Percentiles rank a stretch among this genome's conserved stretches.
These are phyloP conservation scores for Malthinus seriepunctatus DNA, from an alignment of 2,888 invertebrate species.

Conservation along the genomic window DNA sequence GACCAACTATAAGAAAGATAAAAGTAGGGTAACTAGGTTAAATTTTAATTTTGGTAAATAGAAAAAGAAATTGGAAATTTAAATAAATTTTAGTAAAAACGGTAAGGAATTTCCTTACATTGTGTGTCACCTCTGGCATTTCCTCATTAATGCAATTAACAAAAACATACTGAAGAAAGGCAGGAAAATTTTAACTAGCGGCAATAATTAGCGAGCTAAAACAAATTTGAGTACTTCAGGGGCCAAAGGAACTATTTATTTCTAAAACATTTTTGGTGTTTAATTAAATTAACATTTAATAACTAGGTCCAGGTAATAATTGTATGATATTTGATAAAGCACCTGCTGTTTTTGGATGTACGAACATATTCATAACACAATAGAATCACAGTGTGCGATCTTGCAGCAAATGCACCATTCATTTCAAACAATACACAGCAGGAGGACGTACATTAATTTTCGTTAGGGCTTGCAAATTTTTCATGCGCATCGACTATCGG, in stretches of 20 bases:
- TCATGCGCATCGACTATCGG: slow-evolving; percentile 8
- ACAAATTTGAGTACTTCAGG: not conserved
- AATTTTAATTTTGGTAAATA: too few relatives aligned
- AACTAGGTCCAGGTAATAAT: slow-evolving; percentile 15
- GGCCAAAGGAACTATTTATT: too few relatives aligned
- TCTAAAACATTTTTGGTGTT: not conserved
- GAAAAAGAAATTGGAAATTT: too few relatives aligned
- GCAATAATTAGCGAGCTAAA: not conserved
- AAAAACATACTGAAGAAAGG: not conserved
- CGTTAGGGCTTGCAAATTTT: slow-evolving; percentile 14
- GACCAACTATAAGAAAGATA: too few relatives aligned
- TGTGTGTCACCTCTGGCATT: not conserved
- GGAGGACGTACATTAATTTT: slow-evolving; percentile 41
- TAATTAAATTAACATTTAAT: slow-evolving; percentile 21
- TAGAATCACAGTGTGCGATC: slow-evolving; percentile 40
- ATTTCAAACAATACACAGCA: slow-evolving; percentile 38
- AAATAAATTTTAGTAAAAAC: too few relatives aligned
- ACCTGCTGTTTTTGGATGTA: slow-evolving; percentile 23
- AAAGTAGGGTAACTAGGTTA: too few relatives aligned
- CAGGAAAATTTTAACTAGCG: not conserved
- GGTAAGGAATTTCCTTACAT: too few relatives aligned
- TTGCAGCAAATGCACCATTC: slow-evolving; percentile 43
- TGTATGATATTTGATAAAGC: slow-evolving; percentile 16
- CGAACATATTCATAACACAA: slow-evolving; percentile 34
- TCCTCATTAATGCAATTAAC: not conserved